Conservation (phyloP, 2,113 vertebrate genomes). For the Emydocephalus ijimae region DNA sequence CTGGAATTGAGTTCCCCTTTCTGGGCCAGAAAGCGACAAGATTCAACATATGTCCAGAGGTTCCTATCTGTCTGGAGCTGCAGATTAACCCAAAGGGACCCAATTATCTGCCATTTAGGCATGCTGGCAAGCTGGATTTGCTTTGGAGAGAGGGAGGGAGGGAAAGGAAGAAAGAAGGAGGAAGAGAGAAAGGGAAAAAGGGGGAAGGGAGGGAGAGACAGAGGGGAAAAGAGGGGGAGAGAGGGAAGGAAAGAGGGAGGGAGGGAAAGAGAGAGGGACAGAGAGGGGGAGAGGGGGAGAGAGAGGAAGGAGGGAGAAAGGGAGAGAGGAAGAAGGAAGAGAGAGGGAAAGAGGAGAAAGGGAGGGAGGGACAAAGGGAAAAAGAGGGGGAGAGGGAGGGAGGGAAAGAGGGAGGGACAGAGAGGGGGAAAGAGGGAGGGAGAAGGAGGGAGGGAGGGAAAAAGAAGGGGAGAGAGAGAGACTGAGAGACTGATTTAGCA, state of each 20-base stretch:
- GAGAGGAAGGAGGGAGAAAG: background rate
- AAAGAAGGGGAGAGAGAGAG: background rate
- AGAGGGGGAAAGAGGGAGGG: no score
- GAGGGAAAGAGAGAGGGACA: background rate
- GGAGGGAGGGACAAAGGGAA: fast-evolving
- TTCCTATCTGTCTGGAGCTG: background rate
- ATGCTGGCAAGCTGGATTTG: background rate
- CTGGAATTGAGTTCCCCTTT: background rate
- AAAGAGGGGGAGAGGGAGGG: background rate
- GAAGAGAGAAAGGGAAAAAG: no score
- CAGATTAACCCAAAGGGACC: background rate
- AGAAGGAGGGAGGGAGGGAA: no score
- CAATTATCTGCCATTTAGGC: background rate
- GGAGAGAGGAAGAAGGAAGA: no score
- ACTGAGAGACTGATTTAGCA: background rate
- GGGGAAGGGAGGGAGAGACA: no score
- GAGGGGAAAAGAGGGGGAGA: no score
- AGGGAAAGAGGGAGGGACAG: no score
- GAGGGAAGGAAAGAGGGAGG: no score
- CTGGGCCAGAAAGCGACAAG: background rate
- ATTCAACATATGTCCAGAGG: background rate
- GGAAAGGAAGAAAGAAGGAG: no score
- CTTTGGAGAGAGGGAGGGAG: background rate
- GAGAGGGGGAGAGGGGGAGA: no score
- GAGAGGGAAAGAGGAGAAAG: no score